Evolutionary conservation across 2,888 invertebrate genomes (phyloP).

Genomic region (Lasiommata megera): DNA sequence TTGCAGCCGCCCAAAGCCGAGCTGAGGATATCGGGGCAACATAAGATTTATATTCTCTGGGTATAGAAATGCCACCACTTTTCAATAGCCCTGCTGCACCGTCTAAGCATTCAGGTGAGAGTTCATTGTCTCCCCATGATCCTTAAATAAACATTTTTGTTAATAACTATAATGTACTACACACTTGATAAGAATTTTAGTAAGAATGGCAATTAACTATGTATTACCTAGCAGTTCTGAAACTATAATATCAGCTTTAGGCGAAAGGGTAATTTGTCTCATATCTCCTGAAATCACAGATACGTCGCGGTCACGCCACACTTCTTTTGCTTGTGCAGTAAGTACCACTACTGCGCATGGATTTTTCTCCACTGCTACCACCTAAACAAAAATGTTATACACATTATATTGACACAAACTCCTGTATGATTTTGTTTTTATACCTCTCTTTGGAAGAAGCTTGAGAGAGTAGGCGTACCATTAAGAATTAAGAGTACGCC

Average conservation of each 20-base stretch:
- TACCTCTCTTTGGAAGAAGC: no score
- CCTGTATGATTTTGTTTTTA: no score
- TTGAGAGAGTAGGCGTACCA: no score
- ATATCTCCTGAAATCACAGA: slow-evolving; percentile 92
- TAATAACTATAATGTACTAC: neutral
- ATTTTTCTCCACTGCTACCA: slow-evolving; percentile 99
- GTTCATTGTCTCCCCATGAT: slow-evolving; percentile 99
- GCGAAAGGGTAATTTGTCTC: slow-evolving; percentile 89
- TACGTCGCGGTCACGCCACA: slow-evolving; percentile 88
- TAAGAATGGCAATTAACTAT: neutral
- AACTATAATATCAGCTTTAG: slow-evolving; percentile 96
- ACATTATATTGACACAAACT: neutral
- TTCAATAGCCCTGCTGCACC: slow-evolving; percentile 94
- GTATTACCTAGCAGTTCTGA: slow-evolving; percentile 93
- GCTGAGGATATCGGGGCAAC: slow-evolving; percentile 96
- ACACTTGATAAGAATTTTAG: neutral
- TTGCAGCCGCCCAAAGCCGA: slow-evolving; percentile 90
- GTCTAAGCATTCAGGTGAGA: slow-evolving; percentile 98
- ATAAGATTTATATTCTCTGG: slow-evolving; percentile 91
- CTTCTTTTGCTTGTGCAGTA: slow-evolving; percentile 86
- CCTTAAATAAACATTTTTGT: slow-evolving; percentile 52
- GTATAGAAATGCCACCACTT: slow-evolving; percentile 95
- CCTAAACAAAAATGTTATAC: slow-evolving; percentile 41
- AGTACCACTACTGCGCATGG: slow-evolving; percentile 95
- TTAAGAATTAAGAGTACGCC: no score